Conservation (phyloP, 2,113 vertebrate species). For the Vimba vimba region DNA sequence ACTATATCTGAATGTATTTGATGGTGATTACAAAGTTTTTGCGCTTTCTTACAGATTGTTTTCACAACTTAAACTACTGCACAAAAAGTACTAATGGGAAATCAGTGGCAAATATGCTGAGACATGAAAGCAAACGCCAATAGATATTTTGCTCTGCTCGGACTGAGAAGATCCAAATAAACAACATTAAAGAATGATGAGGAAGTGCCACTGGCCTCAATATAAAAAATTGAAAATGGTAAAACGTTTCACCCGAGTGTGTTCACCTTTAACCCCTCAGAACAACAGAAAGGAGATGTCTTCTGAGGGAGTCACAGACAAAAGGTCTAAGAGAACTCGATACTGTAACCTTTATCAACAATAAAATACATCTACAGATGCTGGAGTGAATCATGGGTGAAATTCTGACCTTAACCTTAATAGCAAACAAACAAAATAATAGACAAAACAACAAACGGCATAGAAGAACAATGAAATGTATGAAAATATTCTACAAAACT, state of each 20-base stretch:
- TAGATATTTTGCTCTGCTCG: background rate
- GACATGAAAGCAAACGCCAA: background rate
- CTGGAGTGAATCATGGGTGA: background rate
- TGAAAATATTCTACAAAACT: background rate
- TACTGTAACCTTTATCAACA: constrained; percentile 26
- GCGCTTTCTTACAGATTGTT: background rate
- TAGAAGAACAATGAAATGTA: background rate
- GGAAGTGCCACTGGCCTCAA: constrained; percentile 2
- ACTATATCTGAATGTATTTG: background rate
- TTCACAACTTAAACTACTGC: no score
- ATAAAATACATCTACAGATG: constrained; percentile 18
- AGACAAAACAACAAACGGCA: background rate
- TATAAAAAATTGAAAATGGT: constrained; percentile 25
- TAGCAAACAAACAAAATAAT: background rate
- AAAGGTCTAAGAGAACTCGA: constrained; percentile 16
- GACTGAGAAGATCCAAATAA: constrained; percentile 14
- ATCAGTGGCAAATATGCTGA: background rate
- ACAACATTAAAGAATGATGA: constrained; percentile 4
- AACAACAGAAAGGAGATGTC: background rate
- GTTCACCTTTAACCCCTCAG: constrained; percentile 16
- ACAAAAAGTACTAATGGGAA: background rate
- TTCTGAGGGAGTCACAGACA: background rate
- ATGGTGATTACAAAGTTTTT: background rate
- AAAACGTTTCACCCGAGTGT: background rate
- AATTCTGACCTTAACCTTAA: background rate